phyloP scores from a whole-genome alignment of 2,888 invertebrate genomes.

The Drosophila paranaensis region DNA sequence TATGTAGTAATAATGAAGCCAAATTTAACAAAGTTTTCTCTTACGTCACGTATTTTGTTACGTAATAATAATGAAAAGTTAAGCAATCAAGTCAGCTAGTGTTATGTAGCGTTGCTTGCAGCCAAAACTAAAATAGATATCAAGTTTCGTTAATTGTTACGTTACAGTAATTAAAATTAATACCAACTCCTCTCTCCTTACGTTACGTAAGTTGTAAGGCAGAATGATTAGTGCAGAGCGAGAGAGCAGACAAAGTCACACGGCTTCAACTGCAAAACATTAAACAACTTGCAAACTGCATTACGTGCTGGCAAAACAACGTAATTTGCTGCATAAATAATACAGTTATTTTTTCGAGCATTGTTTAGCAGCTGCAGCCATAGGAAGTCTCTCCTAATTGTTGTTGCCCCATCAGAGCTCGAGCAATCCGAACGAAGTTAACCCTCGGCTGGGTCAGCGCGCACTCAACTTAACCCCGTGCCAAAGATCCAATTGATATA shows the following conservation, averaged over 20 bases:
- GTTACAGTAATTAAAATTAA: too few relatives aligned
- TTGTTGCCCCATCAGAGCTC: constrained; percentile 16
- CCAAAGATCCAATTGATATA: constrained; percentile 39
- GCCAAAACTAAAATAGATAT: too few relatives aligned
- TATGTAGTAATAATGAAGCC: too few relatives aligned
- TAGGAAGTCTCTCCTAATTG: constrained; percentile 25
- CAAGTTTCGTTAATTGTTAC: too few relatives aligned
- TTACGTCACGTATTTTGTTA: too few relatives aligned
- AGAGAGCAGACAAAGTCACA: too few relatives aligned
- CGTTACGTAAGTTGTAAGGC: not conserved
- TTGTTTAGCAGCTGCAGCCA: constrained; percentile 6
- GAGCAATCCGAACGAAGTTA: not conserved
- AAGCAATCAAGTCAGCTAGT: too few relatives aligned
- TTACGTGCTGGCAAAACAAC: not conserved
- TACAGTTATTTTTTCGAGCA: constrained; percentile 3
- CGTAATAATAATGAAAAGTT: too few relatives aligned
- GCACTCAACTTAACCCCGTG: constrained; percentile 23
- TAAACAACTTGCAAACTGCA: not conserved
- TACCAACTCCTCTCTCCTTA: too few relatives aligned
- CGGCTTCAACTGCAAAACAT: not conserved
- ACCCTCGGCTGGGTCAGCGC: constrained; percentile 17
- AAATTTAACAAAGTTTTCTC: too few relatives aligned
- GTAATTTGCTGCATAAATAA: not conserved
- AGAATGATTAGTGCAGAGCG: too few relatives aligned
- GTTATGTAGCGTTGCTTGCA: too few relatives aligned